These are phyloP conservation scores for Cheilosia vulpina DNA, from an alignment of 2,888 invertebrate species.

Conservation along the genomic window DNA sequence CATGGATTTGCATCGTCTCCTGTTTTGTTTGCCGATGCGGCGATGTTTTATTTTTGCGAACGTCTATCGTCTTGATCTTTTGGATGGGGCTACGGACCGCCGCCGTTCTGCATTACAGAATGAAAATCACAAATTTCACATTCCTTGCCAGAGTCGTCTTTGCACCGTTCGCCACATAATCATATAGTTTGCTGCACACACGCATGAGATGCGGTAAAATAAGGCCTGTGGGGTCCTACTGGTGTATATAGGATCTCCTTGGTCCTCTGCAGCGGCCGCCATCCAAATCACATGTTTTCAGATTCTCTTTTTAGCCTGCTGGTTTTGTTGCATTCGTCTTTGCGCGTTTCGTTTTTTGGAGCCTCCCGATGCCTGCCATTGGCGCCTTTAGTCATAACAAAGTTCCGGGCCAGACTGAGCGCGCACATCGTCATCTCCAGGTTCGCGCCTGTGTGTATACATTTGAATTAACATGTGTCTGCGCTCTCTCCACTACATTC, in stretches of 20 bases:
- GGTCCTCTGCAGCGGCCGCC: constrained; percentile 18
- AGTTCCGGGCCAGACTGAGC: constrained; percentile 55
- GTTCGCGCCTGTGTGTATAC: constrained; percentile 37
- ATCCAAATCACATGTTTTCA: constrained; percentile 57
- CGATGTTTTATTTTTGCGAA: not conserved
- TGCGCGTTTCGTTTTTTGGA: constrained; percentile 15
- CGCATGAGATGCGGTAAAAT: constrained; percentile 42
- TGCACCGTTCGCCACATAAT: not conserved
- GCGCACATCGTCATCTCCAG: constrained; percentile 13
- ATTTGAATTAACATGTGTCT: constrained; percentile 73
- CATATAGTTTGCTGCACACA: constrained; percentile 34
- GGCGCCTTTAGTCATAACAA: constrained; percentile 70
- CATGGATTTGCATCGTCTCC: constrained; percentile 31
- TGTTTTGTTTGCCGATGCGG: not conserved
- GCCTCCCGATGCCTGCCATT: constrained; percentile 39
- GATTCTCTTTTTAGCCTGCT: not conserved
- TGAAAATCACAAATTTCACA: constrained; percentile 60
- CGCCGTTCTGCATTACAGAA: constrained; percentile 39
- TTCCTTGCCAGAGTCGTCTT: constrained; percentile 22
- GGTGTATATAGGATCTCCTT: not conserved
- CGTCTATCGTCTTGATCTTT: constrained; percentile 48
- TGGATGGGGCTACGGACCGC: constrained; percentile 1
- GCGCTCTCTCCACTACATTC: constrained; percentile 56
- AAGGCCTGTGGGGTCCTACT: constrained; percentile 67
- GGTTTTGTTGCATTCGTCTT: constrained; percentile 44